These are phyloP conservation scores for Hydrophis major DNA, from an alignment of 2,797 vertebrate genomes.

Conservation along the genomic window DNA sequence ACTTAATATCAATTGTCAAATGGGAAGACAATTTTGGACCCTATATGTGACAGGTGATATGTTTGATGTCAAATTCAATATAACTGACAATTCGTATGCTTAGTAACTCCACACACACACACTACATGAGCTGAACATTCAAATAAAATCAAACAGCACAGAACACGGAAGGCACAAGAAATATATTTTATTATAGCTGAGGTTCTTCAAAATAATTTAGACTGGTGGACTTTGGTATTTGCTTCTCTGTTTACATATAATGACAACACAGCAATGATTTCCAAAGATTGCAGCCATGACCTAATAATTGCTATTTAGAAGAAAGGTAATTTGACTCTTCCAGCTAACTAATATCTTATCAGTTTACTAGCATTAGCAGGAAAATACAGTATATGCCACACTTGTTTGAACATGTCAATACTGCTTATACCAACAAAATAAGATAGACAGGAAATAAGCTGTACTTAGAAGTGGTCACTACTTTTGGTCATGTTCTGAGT, in stretches of 20 bases:
- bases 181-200: background rate
- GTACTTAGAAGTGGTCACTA: background rate
- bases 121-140: background rate
- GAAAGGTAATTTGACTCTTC: background rate
- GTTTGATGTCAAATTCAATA: background rate
- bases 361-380: background rate
- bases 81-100: background rate
- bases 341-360: background rate
- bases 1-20: background rate
- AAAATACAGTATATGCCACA: background rate
- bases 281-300: background rate
- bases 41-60: background rate
- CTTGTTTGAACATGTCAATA: background rate
- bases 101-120: no score
- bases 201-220: background rate
- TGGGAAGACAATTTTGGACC: background rate
- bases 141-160: background rate
- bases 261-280: background rate
- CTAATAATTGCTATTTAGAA: background rate
- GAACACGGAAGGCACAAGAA: background rate
- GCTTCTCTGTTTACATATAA: background rate
- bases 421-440: background rate
- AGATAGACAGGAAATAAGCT: background rate
- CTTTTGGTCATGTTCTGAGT: background rate
- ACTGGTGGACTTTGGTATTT: background rate